Evolutionary conservation across 1,140 invertebrate genomes (phyloP).

Genomic region (Drosophila nannoptera): DNA sequence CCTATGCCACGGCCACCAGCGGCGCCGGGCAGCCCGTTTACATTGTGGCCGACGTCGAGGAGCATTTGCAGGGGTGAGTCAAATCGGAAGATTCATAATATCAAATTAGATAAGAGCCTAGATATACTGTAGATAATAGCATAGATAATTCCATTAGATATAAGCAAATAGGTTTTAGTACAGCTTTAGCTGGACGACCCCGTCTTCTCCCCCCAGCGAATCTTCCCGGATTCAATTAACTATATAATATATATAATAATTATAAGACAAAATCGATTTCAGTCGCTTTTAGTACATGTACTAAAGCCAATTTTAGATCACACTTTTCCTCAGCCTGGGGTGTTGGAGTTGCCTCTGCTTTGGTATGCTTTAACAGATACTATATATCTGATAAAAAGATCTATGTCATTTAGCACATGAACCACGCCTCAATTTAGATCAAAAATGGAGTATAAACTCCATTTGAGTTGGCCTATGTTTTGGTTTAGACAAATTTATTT

Average conservation of each 20-base stretch:
- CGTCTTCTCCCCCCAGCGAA: no score
- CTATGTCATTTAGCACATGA: no score
- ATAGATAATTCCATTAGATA: background rate
- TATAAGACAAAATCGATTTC: no score
- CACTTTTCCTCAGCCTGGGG: no score
- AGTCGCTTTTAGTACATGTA: background rate
- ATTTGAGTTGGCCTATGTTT: no score
- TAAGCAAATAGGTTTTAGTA: no score
- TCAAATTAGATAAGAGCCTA: background rate
- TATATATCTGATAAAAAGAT: no score
- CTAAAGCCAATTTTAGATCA: background rate
- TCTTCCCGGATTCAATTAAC: background rate
- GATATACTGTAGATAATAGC: background rate
- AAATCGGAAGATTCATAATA: background rate
- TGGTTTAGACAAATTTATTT: no score
- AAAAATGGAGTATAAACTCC: no score
- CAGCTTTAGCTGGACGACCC: no score
- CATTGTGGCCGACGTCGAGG: constrained; percentile 74
- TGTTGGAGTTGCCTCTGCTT: background rate
- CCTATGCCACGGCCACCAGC: constrained; percentile 68
- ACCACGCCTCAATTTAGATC: no score
- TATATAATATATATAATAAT: background rate
- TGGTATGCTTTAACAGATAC: no score
- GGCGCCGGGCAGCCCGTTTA: constrained; percentile 74
- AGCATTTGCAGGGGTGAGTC: constrained; percentile 78